A percentile compares a stretch with the other conserved stretches of the same genome.
These are phyloP conservation scores for Hecatera dysodea DNA, from an alignment of 2,888 invertebrate genomes.

Conservation along the genomic window DNA sequence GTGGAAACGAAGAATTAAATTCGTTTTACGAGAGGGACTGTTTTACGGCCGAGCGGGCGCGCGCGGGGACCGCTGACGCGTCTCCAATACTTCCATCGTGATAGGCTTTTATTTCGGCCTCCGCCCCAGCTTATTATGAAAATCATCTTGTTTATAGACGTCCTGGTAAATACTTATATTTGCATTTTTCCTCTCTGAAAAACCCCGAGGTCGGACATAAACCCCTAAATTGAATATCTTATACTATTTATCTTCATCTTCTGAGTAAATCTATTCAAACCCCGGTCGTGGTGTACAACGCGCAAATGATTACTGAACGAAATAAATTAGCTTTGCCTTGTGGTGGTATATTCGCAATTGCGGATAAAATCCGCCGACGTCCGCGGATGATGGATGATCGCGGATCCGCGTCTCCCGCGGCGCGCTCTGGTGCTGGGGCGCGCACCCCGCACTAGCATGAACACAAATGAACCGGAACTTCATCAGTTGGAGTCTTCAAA, in stretches of 20 bases:
- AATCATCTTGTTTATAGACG: slow-evolving; percentile 72
- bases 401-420: slow-evolving; percentile 24
- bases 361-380: slow-evolving; percentile 62
- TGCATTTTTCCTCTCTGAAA: slow-evolving; percentile 55
- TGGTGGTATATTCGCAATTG: slow-evolving; percentile 48
- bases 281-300: slow-evolving; percentile 46
- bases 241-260: slow-evolving; percentile 60
- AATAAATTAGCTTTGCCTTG: slow-evolving; percentile 61
- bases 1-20: slow-evolving; percentile 75
- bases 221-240: slow-evolving; percentile 55
- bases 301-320: slow-evolving; percentile 58
- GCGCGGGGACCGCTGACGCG: slow-evolving; percentile 72
- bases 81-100: slow-evolving; percentile 66
- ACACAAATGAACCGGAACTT: slow-evolving; percentile 40
- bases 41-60: slow-evolving; percentile 70
- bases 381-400: slow-evolving; percentile 71
- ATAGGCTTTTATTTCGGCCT: slow-evolving; percentile 68
- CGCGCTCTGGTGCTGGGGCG: not conserved
- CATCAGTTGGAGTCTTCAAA: slow-evolving; percentile 32
- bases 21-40: slow-evolving; percentile 74
- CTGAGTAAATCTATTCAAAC: slow-evolving; percentile 60
- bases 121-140: slow-evolving; percentile 70
- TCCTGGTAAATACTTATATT: slow-evolving; percentile 58
- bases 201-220: slow-evolving; percentile 39
- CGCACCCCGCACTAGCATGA: slow-evolving; percentile 12